Evolutionary conservation across 2,888 invertebrate genomes (phyloP).

Genomic region (Penaeus monodon): DNA sequence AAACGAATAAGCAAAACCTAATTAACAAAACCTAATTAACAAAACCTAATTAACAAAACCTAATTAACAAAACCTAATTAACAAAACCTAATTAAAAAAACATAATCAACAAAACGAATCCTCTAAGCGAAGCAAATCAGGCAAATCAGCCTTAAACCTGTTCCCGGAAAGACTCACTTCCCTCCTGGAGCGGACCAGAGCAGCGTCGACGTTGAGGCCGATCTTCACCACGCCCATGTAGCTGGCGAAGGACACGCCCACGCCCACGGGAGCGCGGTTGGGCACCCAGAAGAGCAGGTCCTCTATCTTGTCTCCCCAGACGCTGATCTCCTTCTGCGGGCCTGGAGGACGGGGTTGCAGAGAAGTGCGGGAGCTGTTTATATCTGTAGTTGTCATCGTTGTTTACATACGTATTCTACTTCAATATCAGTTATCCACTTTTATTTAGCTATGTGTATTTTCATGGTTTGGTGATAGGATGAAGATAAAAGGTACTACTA

Average conservation of each 20-base stretch:
- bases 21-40: too few species aligned
- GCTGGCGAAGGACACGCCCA: slow-evolving; percentile 56
- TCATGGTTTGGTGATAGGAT: too few species aligned
- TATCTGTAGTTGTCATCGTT: too few species aligned
- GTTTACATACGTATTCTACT: too few species aligned
- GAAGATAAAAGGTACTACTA: too few species aligned
- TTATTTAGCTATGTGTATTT: too few species aligned
- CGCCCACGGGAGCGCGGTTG: slow-evolving; percentile 53
- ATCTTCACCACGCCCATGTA: slow-evolving; percentile 53
- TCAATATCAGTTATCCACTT: too few species aligned
- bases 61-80: too few species aligned
- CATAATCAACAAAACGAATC: background rate
- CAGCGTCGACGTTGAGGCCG: slow-evolving; percentile 52
- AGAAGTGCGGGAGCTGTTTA: too few species aligned
- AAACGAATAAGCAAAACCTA: too few species aligned
- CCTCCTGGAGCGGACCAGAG: slow-evolving; percentile 19
- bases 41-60: too few species aligned
- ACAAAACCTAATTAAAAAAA: background rate
- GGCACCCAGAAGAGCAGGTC: slow-evolving; percentile 63
- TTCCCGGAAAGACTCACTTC: slow-evolving; percentile 37
- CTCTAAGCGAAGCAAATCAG: background rate
- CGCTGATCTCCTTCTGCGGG: slow-evolving; percentile 42
- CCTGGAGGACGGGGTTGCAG: slow-evolving; percentile 11
- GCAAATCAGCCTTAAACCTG: background rate
- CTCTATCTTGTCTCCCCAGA: slow-evolving; percentile 58